Evolutionary conservation across 1,140 invertebrate genomes (phyloP), one percentile per base, ranked within the genome.

Genomic region (Whitmania pigra): DNA sequence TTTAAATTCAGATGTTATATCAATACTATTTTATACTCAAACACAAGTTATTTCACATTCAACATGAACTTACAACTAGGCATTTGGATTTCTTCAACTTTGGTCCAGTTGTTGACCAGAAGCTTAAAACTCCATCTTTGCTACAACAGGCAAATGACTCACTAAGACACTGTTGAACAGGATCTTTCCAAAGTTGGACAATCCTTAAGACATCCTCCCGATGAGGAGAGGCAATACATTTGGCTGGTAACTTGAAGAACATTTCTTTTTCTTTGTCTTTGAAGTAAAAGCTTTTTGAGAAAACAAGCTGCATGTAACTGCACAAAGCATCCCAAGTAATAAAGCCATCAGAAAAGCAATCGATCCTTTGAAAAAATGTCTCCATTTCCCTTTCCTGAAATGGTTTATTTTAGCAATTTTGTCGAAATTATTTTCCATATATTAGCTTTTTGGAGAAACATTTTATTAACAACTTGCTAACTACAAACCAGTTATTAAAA

Each of bases 271-370:
- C 53, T 17, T 73, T 60, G 3, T 29, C 25, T 31, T 63, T 74
- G 4, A 60, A 4, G 67, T 81, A 81, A 5, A 79, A 80, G 67
- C 81, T 83, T 74, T 82, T 80, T 0, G 79, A 77, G 76, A 81
- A 82, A 69, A 81, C 78, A 40, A 82, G 75, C 73, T 82, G 82
- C 80, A 83, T 81, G 77, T 82, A 83, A 0, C 80, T 83, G 76
- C 82, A 83, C 72, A 83, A 82, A 74, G 82, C 81, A 75, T 83
- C 80, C 81, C 80, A 82, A 1, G 79, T 79, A 68, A 83, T 82
- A 4, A 74, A 72, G 0, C 80, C 81, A 54, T 80, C 78, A 5
- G 79, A 80, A 0, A 80, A 78, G 79, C 79, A 83, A 75, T 83
- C 81, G 53, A 83, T 82, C 76, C 82, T 83, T 75, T 80, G 79